Percentiles rank a stretch among this genome's conserved stretches.
These are phyloP conservation scores for Neoscelio sp. DNA, from an alignment of 2,888 invertebrate species.

Conservation along the genomic window DNA sequence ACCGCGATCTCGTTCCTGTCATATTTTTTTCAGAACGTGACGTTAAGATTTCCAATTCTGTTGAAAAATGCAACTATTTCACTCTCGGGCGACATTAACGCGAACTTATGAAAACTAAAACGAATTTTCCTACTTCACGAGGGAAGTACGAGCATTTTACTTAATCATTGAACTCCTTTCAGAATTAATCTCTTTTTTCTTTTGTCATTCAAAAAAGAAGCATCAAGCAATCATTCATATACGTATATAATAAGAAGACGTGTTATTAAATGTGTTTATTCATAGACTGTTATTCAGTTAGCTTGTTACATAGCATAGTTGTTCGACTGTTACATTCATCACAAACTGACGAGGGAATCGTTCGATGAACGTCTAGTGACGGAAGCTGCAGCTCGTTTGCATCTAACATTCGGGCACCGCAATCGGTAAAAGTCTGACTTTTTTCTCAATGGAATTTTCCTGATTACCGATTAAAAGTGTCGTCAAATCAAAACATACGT, in stretches of 20 bases:
- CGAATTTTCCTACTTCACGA: constrained; percentile 11
- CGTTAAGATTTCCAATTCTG: too few species aligned
- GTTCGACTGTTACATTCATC: constrained; percentile 52
- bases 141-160: constrained; percentile 4
- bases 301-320: constrained; percentile 58
- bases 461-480: neutral
- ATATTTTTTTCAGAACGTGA: too few species aligned
- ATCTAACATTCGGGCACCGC: too few species aligned
- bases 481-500: neutral
- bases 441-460: too few species aligned
- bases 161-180: constrained; percentile 1
- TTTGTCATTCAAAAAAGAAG: neutral
- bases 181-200: neutral
- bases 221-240: constrained; percentile 15
- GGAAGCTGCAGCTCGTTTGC: too few species aligned
- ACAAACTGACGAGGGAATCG: constrained; percentile 32
- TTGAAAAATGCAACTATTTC: neutral
- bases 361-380: neutral
- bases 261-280: constrained; percentile 52
- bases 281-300: constrained; percentile 59
- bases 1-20: constrained; percentile 19
- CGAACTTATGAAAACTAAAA: too few species aligned
- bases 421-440: too few species aligned
- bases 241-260: constrained; percentile 28
- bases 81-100: neutral